A percentile compares a stretch with the other conserved stretches of the same genome.
Evolutionary conservation across 2,888 invertebrate species (phyloP).

Genomic region (Nomada lathburiana): DNA sequence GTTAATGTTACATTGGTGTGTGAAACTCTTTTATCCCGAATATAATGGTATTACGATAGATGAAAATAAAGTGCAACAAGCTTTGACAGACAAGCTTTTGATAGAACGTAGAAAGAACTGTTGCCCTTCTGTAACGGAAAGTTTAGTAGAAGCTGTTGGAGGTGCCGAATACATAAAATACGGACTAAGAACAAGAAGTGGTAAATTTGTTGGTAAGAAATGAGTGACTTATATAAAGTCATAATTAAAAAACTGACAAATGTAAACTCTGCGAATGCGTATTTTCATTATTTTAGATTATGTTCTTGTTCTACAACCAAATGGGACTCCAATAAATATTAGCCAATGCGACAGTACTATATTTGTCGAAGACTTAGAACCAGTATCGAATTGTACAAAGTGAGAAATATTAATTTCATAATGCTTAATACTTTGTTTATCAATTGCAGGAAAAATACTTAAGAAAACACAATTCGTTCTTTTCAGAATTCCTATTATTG

Average conservation of each 20-base stretch:
- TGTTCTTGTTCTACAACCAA: constrained; percentile 85
- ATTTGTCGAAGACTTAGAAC: constrained; percentile 31
- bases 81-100: background rate
- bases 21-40: constrained; percentile 84
- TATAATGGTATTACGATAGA: constrained; percentile 76
- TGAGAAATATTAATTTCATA: constrained; percentile 20
- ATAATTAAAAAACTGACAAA: background rate
- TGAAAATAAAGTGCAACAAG: background rate
- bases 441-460: background rate
- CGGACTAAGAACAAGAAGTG: constrained; percentile 86
- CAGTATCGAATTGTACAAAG: constrained; percentile 17
- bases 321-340: constrained; percentile 85
- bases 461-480: constrained; percentile 33
- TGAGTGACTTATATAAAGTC: constrained; percentile 4
- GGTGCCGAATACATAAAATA: constrained; percentile 86
- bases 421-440: background rate
- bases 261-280: background rate
- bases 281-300: constrained; percentile 84
- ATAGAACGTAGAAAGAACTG: constrained; percentile 77
- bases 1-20: constrained; percentile 86
- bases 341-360: constrained; percentile 62
- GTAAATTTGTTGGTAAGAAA: constrained; percentile 86
- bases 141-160: constrained; percentile 86
- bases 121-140: constrained; percentile 83
- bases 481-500: constrained; percentile 87